Base-by-base conservation (phyloP, 2,888 invertebrate genomes). In the Hydropsyche betteni region DNA sequence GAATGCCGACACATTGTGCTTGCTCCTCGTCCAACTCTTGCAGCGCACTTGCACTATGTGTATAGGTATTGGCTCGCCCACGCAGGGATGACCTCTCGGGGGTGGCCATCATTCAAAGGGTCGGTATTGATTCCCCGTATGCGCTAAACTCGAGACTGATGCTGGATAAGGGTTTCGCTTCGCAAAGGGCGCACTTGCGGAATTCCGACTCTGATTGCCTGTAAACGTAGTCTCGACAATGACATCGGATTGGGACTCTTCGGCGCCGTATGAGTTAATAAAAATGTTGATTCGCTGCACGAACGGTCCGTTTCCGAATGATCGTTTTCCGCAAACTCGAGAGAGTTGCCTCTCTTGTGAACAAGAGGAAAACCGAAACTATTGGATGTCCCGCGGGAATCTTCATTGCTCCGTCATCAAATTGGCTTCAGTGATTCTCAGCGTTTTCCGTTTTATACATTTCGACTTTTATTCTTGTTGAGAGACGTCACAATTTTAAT, bases 281-380 rank as follows among this genome's bases (percentile, higher is more conserved):
- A 79, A 79, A 79, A 79, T 79, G 79, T 79, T 79, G 77, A 79
- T 77, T 79, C 77, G 68, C 68, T 74, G 74, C 74, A 76, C 71
- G 79, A 74, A 76, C 82, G 83, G 83, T 55, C 55, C 55, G 44
- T 44, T 44, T 81, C 80, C 34, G 81, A 72, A 12, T 58, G 58
- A 44, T 44, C 44, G 64, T 64, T 64, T 64, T 68, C 50, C 73
- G 44, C 36, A 55, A 73, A 68, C 38, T 71, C 50, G 58, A 44
- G 53, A 69, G 52, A 55, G 68, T 76, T 55, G 55, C 52, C 55
- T 68, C 69, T 16, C 71, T 16, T 36, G 36, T 14, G 52, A 14
- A 50, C 52, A 53, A 24, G 14, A 70, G 69, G 53, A 70, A 70
- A 70, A 70, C 52, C 51, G 70, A 70, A 44, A 51, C 52, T 51